phyloP scores from a whole-genome alignment of 2,797 vertebrate genomes.

The Diplodus puntazzo region DNA sequence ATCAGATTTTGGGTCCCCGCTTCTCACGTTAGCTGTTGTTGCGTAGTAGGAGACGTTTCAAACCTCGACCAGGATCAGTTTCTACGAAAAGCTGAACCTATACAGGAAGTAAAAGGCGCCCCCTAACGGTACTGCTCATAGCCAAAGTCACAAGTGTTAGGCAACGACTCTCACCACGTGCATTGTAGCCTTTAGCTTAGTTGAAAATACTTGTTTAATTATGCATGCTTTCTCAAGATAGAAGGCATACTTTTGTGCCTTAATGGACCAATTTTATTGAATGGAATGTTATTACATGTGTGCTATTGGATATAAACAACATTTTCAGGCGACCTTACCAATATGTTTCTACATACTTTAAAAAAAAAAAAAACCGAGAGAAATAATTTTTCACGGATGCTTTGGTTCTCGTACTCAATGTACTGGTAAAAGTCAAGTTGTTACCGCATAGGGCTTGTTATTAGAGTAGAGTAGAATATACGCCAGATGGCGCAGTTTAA shows the following conservation, averaged over 20 bases:
- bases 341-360: too few relatives aligned
- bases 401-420: too few relatives aligned
- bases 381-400: too few relatives aligned
- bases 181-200: background rate
- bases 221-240: background rate
- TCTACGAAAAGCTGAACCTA: background rate
- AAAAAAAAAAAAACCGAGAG: too few relatives aligned
- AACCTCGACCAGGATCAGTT: slow-evolving; percentile 23
- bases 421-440: background rate
- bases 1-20: background rate
- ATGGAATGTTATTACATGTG: background rate
- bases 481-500: slow-evolving; percentile 45
- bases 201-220: background rate
- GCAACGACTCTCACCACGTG: background rate
- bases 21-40: background rate
- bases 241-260: too few relatives aligned
- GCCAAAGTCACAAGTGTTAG: slow-evolving; percentile 1
- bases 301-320: background rate
- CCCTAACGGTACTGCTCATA: background rate
- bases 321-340: too few relatives aligned
- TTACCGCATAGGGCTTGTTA: background rate
- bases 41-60: background rate
- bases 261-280: background rate
- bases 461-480: background rate
- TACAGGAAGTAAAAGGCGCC: slow-evolving; percentile 27